Percentiles rank a stretch among this genome's conserved stretches.
Evolutionary conservation across 2,888 invertebrate species (phyloP).

Genomic region (Parnassius mnemosyne): DNA sequence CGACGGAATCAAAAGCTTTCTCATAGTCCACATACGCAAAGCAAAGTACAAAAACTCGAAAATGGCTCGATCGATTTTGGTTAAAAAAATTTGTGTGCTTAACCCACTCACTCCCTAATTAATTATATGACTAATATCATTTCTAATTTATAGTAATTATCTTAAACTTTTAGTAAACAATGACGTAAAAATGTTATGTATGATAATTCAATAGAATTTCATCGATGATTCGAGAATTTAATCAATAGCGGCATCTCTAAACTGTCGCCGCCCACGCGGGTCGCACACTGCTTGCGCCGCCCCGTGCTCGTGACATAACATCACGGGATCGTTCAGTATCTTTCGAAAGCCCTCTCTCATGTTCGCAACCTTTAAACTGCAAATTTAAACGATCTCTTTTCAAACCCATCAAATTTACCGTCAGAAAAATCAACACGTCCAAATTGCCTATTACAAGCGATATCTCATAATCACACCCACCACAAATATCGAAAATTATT

Average conservation of each 20-base stretch:
- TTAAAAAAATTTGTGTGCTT: too few species aligned
- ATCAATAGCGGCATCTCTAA: conserved; percentile 42
- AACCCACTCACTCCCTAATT: too few species aligned
- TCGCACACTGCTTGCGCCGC: conserved; percentile 68
- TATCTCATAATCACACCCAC: conserved; percentile 42
- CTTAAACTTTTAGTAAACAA: too few species aligned
- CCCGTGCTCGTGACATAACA: conserved; percentile 68
- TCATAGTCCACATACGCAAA: too few species aligned
- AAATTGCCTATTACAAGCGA: conserved; percentile 35
- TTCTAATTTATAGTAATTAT: too few species aligned
- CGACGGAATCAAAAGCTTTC: too few species aligned
- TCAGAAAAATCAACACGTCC: conserved; percentile 39
- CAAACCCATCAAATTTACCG: conserved; percentile 30
- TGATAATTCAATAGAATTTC: not conserved
- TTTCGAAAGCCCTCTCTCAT: conserved; percentile 60
- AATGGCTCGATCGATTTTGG: too few species aligned
- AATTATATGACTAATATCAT: too few species aligned
- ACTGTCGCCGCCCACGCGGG: conserved; percentile 70
- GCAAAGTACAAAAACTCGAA: too few species aligned
- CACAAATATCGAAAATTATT: conserved; percentile 41
- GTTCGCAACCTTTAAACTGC: conserved; percentile 60
- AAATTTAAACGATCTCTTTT: conserved; percentile 32
- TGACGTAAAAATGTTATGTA: too few species aligned
- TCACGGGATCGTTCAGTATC: conserved; percentile 72
- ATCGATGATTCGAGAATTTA: conserved; percentile 21